phyloP scores from a whole-genome alignment of 2,888 invertebrate species.

The Magallana nippona region DNA sequence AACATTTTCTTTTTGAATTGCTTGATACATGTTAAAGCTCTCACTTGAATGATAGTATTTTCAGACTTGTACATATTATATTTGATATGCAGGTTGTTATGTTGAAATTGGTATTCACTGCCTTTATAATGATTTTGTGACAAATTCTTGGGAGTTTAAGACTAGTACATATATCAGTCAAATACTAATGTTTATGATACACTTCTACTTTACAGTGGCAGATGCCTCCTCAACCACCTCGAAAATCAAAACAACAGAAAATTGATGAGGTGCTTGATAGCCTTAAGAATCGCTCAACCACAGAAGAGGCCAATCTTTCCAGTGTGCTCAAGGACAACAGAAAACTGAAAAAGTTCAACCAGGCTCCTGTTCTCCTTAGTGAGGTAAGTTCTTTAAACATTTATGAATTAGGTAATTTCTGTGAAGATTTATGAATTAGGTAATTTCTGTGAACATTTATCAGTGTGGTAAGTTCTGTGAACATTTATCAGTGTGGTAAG shows the following conservation, averaged over 20 bases:
- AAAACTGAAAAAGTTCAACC: constrained; percentile 49
- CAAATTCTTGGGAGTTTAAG: neutral
- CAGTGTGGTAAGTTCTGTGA: neutral
- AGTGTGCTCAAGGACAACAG: constrained; percentile 62
- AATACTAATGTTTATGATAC: neutral
- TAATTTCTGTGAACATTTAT: too few species aligned
- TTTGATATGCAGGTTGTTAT: neutral
- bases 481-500: too few species aligned
- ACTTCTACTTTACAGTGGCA: constrained; percentile 60
- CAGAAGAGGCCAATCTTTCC: constrained; percentile 68
- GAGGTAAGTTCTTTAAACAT: neutral
- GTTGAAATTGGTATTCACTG: too few species aligned
- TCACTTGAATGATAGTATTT: neutral
- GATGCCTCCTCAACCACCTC: constrained; percentile 59
- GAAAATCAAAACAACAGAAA: constrained; percentile 65
- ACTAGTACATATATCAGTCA: too few species aligned
- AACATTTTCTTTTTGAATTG: too few species aligned
- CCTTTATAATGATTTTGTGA: neutral
- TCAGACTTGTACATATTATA: neutral
- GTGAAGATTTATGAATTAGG: too few species aligned
- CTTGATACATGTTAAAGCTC: too few species aligned
- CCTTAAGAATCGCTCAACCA: constrained; percentile 62
- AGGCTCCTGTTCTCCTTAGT: constrained; percentile 10
- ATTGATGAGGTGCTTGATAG: constrained; percentile 65
- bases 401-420: too few species aligned